Percentiles rank a stretch among this genome's conserved stretches.
Evolutionary conservation across 2,113 vertebrate species (phyloP).

Genomic region (Bujurquina vittata): DNA sequence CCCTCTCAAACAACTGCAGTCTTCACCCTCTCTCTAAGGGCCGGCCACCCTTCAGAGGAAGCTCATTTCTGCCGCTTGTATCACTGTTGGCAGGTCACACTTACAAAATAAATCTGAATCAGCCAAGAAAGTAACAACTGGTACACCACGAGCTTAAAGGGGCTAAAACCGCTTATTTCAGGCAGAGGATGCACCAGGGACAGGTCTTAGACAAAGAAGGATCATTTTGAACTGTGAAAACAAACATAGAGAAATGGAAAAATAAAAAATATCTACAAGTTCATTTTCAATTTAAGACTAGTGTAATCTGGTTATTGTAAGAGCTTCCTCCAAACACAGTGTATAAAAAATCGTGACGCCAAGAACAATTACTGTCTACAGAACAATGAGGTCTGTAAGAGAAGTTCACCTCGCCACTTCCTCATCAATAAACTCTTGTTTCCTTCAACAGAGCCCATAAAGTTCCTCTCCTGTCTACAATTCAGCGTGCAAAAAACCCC

Average conservation of each 20-base stretch:
- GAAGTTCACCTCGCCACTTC: conserved; percentile 37
- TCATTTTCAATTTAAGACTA: background rate
- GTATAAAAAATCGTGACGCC: background rate
- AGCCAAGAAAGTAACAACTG: too few species aligned
- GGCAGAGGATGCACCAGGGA: too few species aligned
- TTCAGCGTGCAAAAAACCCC: background rate
- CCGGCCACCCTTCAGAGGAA: too few species aligned
- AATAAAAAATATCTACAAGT: background rate
- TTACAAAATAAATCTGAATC: too few species aligned
- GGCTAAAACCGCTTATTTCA: too few species aligned
- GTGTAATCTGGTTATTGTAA: background rate
- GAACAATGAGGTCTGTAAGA: background rate
- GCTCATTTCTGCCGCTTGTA: too few species aligned
- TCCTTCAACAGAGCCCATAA: background rate
- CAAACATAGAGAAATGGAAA: too few species aligned
- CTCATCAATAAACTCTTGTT: background rate
- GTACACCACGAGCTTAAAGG: too few species aligned
- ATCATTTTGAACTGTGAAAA: background rate
- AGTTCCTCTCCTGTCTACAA: background rate
- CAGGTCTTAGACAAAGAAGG: background rate
- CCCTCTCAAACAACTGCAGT: too few species aligned
- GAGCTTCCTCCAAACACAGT: background rate
- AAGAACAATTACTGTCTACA: background rate
- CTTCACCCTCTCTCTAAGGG: too few species aligned
- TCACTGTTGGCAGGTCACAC: too few species aligned